These are phyloP conservation scores for Aeoliscus strigatus DNA, from an alignment of 2,797 vertebrate species.

Conservation along the genomic window DNA sequence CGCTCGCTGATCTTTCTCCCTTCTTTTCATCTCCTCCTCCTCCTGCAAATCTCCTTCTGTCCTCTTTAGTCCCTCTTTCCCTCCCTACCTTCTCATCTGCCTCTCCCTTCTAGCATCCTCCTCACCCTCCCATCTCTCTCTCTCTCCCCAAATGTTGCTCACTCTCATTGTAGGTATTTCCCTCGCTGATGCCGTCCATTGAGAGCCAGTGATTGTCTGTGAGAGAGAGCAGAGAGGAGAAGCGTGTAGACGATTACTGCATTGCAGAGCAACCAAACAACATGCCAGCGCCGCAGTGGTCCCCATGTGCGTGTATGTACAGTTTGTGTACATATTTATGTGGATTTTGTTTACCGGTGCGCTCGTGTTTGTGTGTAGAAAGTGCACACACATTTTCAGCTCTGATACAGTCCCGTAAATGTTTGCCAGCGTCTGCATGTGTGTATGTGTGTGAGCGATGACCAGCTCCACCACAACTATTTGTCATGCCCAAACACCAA, in stretches of 20 bases:
- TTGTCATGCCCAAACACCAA: slow-evolving; percentile 70
- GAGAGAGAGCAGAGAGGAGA: slow-evolving; percentile 56
- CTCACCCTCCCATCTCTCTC: no score
- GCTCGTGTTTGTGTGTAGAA: slow-evolving; percentile 14
- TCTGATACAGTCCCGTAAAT: slow-evolving; percentile 28
- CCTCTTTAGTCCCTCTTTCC: no score
- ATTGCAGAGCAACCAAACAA: slow-evolving; percentile 68
- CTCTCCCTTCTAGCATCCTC: no score
- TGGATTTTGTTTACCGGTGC: slow-evolving; percentile 33
- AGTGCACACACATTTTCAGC: slow-evolving; percentile 14
- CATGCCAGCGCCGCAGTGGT: slow-evolving; percentile 42
- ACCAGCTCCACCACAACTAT: slow-evolving; percentile 55
- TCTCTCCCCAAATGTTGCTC: no score
- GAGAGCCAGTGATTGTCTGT: slow-evolving; percentile 65
- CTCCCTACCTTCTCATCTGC: no score
- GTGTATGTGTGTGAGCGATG: slow-evolving; percentile 34
- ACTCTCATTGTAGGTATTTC: slow-evolving; percentile 50
- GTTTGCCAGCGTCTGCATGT: slow-evolving; percentile 29
- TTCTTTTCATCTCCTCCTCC: slow-evolving; percentile 54
- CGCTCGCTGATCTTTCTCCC: slow-evolving; percentile 55
- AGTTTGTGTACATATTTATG: slow-evolving; percentile 51
- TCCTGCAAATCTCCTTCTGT: no score
- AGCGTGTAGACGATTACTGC: slow-evolving; percentile 67
- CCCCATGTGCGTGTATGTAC: slow-evolving; percentile 37
- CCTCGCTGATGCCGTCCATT: slow-evolving; percentile 63